Evolutionary conservation across 2,797 vertebrate species (phyloP), one percentile per base, ranked within the genome.

Genomic region (Pseudocheirus occidentalis): DNA sequence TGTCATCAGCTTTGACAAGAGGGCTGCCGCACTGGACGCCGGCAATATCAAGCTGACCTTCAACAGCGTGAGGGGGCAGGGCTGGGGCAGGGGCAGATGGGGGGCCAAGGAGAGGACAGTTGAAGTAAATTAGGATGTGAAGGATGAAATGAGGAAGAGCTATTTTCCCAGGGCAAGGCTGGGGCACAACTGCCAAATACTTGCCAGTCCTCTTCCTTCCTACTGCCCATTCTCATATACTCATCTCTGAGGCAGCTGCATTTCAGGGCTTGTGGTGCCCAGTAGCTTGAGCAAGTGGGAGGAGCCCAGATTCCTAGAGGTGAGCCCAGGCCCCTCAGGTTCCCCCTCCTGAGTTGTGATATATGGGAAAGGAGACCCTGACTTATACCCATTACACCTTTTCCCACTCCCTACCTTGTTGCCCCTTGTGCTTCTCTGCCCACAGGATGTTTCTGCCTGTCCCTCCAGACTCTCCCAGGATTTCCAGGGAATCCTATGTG

Each of bases 11-110:
- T 98, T 98, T 97, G 98, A 99, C 98, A 99, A 98, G 97, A 97
- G 98, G 96, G 98, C 98, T 40, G 98, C 98, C 92, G 98, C 98
- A 46, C 98, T 99, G 97, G 98, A 99, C 93, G 98, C 98, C 94
- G 98, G 98, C 97, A 99, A 99, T 97, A 98, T 99, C 97, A 99
- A 99, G 97, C 97, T 99, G 96, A 98, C 98, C 94, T 99, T 99
- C 97, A 99, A 99, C 97, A 99, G 98, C 97, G 98, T 99, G 98
- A 98, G 98, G 98, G 73, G 57, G 90, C 89, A 1, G 73, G 95
- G 92, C 29, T 1, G 96, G 90, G 93, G 11, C 40, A 89, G 91
- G 96, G 95, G 89, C 91, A 92, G 50, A 46, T 3, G 50, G 40
- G 73, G 62, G 73, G 40, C 18, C 46, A 11, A 66, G 92, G 90